Evolutionary conservation across 2,888 invertebrate genomes (phyloP).

Genomic region (Noctua janthe): DNA sequence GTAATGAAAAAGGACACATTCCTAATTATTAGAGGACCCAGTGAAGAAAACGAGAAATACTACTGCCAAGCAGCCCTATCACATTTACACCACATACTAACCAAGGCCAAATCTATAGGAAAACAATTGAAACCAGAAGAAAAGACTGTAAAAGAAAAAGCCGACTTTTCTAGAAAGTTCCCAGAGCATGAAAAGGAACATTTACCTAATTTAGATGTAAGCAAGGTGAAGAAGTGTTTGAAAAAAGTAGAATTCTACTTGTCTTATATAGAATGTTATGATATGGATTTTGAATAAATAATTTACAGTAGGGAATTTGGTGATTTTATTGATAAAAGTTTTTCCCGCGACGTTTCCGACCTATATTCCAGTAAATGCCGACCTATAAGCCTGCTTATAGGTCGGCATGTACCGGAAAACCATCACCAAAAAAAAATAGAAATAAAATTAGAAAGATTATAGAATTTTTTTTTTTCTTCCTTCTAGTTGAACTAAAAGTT

Average conservation of each 20-base stretch:
- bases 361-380: too few species aligned
- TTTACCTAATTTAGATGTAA: conserved; percentile 87
- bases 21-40: conserved; percentile 91
- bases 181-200: conserved; percentile 88
- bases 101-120: conserved; percentile 79
- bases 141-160: conserved; percentile 61
- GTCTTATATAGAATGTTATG: conserved; percentile 90
- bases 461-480: too few species aligned
- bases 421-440: too few species aligned
- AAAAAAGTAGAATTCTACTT: conserved; percentile 94
- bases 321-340: not conserved
- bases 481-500: not conserved
- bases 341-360: not conserved
- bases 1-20: conserved; percentile 91
- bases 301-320: not conserved
- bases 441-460: too few species aligned
- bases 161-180: conserved; percentile 90
- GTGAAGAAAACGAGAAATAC: conserved; percentile 85
- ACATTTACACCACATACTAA: conserved; percentile 91
- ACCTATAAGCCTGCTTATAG: too few species aligned
- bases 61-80: conserved; percentile 93
- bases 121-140: conserved; percentile 64
- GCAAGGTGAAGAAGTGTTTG: conserved; percentile 88
- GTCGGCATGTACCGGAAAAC: too few species aligned
- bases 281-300: conserved; percentile 76